A percentile compares a stretch with the other conserved stretches of the same genome.
Conservation (phyloP, 2,113 vertebrate species). For the Dipodomys merriami region DNA sequence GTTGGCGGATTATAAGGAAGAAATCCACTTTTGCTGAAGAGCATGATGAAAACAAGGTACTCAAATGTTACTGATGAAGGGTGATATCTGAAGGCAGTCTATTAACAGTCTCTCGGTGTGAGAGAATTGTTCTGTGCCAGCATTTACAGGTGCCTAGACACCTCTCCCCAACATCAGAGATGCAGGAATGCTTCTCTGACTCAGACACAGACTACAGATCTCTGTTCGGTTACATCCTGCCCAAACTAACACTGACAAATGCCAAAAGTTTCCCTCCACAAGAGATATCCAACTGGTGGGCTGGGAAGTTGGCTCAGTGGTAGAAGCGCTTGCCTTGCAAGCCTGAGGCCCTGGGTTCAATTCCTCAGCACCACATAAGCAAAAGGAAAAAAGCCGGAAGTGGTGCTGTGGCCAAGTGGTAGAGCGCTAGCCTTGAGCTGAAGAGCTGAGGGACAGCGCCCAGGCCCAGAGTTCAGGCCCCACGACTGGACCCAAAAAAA, state of each 20-base stretch:
- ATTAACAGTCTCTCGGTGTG: too few relatives aligned
- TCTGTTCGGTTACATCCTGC: too few relatives aligned
- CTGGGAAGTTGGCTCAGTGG: too few relatives aligned
- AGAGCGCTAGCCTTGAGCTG: too few relatives aligned
- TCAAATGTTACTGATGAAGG: neutral
- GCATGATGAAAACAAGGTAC: neutral
- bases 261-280: fast-evolving
- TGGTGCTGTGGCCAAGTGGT: too few relatives aligned
- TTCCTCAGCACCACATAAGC: too few relatives aligned
- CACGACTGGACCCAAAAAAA: too few relatives aligned
- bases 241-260: neutral
- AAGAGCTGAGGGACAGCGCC: too few relatives aligned
- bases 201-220: neutral
- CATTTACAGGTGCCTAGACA: fast-evolving
- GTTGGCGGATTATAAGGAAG: neutral
- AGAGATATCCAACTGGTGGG: fast-evolving
- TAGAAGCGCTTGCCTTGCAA: too few relatives aligned
- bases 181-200: neutral
- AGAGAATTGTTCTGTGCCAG: neutral
- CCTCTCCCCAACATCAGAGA: fast-evolving
- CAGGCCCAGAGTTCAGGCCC: too few relatives aligned
- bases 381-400: too few relatives aligned
- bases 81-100: neutral
- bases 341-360: too few relatives aligned
- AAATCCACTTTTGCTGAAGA: neutral